These are phyloP conservation scores for Rhegmatorhina hoffmannsi DNA, from an alignment of 2,113 vertebrate species.

Conservation along the genomic window DNA sequence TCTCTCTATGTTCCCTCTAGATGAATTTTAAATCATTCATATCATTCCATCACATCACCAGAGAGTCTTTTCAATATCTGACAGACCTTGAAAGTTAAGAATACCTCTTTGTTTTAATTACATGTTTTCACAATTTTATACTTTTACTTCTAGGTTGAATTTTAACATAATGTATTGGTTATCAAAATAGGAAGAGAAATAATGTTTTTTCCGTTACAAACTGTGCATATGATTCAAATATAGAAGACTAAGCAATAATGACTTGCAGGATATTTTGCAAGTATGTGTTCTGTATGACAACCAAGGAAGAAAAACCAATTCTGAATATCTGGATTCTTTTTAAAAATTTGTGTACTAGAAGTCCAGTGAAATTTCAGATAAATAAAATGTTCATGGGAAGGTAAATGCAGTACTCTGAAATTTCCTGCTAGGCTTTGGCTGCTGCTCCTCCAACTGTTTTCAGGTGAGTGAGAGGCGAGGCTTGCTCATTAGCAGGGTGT, in stretches of 20 bases:
- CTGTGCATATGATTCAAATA: not conserved
- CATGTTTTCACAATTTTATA: not conserved
- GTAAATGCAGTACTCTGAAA: not conserved
- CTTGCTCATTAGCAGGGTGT: too few relatives aligned
- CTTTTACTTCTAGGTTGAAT: not conserved
- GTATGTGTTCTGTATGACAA: not conserved
- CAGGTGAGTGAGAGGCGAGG: too few relatives aligned
- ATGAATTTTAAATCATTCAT: not conserved
- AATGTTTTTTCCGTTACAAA: not conserved
- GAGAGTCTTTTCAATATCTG: not conserved
- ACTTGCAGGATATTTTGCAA: not conserved
- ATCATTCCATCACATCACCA: not conserved
- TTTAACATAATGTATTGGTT: not conserved
- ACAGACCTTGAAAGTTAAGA: not conserved
- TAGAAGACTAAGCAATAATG: not conserved
- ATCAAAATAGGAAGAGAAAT: not conserved
- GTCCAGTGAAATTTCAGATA: not conserved
- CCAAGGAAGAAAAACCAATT: not conserved
- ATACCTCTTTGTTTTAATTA: not conserved
- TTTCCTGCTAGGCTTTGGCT: not conserved
- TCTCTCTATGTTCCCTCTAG: not conserved
- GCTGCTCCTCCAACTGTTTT: too few relatives aligned
- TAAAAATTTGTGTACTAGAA: not conserved
- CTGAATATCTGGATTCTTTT: not conserved
- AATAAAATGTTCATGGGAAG: not conserved